Conservation (phyloP, 2,888 invertebrate species). For the Ophion ventricosus region DNA sequence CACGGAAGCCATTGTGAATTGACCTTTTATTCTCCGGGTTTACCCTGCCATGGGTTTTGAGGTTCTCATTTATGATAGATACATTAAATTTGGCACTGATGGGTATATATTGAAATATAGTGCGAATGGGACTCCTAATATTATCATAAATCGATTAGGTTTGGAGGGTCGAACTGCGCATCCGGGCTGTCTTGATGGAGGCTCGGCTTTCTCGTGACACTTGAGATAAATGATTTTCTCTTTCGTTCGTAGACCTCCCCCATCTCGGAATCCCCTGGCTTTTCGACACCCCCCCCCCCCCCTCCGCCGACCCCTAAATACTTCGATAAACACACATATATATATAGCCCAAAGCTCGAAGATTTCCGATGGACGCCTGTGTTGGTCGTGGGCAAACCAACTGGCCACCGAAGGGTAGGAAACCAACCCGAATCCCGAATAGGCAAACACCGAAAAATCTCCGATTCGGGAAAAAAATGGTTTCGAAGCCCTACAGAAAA, state of each 20-base stretch:
- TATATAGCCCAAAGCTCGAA: constrained; percentile 40
- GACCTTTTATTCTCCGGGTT: background rate
- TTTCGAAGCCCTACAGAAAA: background rate
- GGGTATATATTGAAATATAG: background rate
- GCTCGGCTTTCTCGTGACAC: constrained; percentile 21
- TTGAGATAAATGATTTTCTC: constrained; percentile 57
- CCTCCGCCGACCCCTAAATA: background rate
- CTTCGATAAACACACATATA: constrained; percentile 18
- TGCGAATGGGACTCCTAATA: constrained; percentile 18
- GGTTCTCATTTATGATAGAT: constrained; percentile 18
- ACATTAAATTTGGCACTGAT: constrained; percentile 27
- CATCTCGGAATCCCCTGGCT: constrained; percentile 8
- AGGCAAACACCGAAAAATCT: constrained; percentile 1
- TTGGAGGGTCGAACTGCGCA: background rate
- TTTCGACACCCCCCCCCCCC: background rate
- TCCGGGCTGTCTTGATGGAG: constrained; percentile 6
- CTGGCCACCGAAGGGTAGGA: constrained; percentile 1
- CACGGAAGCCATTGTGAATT: background rate
- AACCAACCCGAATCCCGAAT: constrained; percentile 28
- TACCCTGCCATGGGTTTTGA: background rate
- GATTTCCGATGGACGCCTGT: constrained; percentile 10
- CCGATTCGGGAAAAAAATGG: background rate
- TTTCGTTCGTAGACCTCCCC: background rate
- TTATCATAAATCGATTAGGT: constrained; percentile 54
- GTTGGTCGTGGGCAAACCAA: constrained; percentile 10